Conservation (phyloP, 2,797 vertebrate genomes). For the Austrolebias charrua region DNA sequence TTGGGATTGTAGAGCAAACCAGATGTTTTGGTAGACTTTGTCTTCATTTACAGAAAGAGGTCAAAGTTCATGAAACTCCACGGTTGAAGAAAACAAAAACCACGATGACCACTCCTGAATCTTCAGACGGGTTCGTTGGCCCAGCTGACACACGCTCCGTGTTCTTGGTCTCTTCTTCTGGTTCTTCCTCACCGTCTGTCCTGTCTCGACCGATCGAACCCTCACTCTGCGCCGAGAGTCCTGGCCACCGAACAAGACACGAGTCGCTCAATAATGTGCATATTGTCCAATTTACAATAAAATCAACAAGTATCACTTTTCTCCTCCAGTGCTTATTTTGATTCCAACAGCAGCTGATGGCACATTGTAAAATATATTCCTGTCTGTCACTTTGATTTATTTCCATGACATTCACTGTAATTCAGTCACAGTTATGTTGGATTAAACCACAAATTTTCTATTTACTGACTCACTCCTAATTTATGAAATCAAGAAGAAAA, state of each 20-base stretch:
- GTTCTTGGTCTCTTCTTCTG: constrained; percentile 59
- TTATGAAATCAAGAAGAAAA: constrained; percentile 21
- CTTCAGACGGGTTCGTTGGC: constrained; percentile 58
- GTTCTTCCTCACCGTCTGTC: constrained; percentile 55
- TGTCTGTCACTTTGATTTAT: constrained; percentile 88
- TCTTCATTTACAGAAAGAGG: constrained; percentile 30
- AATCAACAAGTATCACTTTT: constrained; percentile 77
- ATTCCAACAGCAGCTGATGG: constrained; percentile 83
- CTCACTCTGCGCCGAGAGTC: constrained; percentile 43
- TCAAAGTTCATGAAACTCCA: constrained; percentile 21
- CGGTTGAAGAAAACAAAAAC: constrained; percentile 28
- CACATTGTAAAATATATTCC: constrained; percentile 96
- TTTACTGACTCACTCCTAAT: constrained; percentile 79
- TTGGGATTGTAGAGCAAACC: constrained; percentile 42
- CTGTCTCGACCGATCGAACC: constrained; percentile 43
- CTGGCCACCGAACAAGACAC: constrained; percentile 63
- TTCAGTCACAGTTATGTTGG: constrained; percentile 89
- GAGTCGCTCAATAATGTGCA: constrained; percentile 82
- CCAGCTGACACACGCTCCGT: constrained; percentile 54
- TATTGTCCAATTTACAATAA: constrained; percentile 86
- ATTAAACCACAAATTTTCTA: constrained; percentile 95
- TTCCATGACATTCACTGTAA: constrained; percentile 90
- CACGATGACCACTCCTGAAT: neutral
- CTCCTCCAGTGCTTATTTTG: constrained; percentile 86
- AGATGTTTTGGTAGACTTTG: constrained; percentile 40